phyloP scores from a whole-genome alignment of 1,140 invertebrate species.

The Leptinotarsa defecta region DNA sequence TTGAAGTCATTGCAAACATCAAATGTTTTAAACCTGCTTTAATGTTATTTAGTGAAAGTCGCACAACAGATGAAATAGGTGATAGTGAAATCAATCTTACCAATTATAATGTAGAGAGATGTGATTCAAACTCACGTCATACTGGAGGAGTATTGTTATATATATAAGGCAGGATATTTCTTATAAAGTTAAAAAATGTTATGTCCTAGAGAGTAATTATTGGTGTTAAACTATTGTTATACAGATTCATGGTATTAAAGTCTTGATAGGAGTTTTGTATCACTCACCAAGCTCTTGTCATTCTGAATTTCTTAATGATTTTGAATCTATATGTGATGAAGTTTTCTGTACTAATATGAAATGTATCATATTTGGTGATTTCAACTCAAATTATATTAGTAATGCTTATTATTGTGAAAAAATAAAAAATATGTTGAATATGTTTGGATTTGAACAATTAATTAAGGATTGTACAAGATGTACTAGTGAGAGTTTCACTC shows the following conservation, averaged over 20 bases:
- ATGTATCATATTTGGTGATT: too few species aligned
- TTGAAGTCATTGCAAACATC: too few species aligned
- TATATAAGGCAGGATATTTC: neutral
- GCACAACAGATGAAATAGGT: too few species aligned
- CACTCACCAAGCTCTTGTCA: slow-evolving; percentile 9
- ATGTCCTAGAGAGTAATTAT: neutral
- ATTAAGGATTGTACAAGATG: neutral
- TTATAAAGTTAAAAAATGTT: neutral
- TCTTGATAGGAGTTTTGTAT: slow-evolving; percentile 6
- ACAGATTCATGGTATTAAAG: neutral
- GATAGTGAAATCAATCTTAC: too few species aligned
- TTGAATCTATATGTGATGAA: slow-evolving; percentile 7
- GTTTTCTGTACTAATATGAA: neutral
- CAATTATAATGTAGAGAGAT: too few species aligned
- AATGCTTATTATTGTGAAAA: neutral
- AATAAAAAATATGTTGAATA: slow-evolving; percentile 7
- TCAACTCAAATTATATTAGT: neutral
- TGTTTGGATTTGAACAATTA: neutral
- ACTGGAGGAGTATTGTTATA: neutral
- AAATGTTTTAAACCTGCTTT: too few species aligned
- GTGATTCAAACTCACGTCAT: too few species aligned
- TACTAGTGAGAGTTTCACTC: neutral
- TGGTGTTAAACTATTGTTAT: slow-evolving; percentile 3
- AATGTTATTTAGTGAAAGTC: too few species aligned
- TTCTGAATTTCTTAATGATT: slow-evolving; percentile 2